phyloP scores from a whole-genome alignment of 2,797 vertebrate genomes.

The Mormyrus hasselquistii region DNA sequence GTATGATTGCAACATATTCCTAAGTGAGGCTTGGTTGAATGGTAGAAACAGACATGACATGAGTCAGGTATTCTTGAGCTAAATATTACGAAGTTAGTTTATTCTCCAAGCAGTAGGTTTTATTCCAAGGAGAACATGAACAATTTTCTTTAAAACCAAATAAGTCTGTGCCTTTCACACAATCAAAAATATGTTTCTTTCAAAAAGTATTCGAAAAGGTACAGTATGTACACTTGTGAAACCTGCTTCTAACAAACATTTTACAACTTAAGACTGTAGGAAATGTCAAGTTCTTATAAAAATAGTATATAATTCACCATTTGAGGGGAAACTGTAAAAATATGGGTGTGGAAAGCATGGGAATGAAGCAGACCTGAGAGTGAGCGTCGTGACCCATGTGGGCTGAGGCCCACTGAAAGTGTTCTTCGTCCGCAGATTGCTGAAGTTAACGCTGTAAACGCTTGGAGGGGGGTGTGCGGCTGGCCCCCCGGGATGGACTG shows the following conservation, averaged over 20 bases:
- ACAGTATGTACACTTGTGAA: conserved; percentile 59
- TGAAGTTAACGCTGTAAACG: conserved; percentile 60
- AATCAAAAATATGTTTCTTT: conserved; percentile 55
- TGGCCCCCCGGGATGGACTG: conserved; percentile 30
- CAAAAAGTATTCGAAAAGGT: conserved; percentile 53
- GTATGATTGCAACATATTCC: not conserved
- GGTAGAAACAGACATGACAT: not conserved
- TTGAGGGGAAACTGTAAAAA: conserved; percentile 52
- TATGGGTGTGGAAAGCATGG: conserved; percentile 52
- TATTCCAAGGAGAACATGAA: conserved; percentile 21
- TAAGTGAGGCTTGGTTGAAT: not conserved
- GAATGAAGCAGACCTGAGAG: conserved; percentile 28
- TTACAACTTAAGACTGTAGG: conserved; percentile 45
- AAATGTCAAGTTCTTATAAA: conserved; percentile 69
- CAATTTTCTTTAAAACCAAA: conserved; percentile 47
- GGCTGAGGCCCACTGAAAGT: conserved; percentile 42
- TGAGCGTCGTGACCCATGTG: not conserved
- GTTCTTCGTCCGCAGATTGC: conserved; percentile 47
- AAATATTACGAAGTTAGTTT: conserved; percentile 17
- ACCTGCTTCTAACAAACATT: conserved; percentile 39
- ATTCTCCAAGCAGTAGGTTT: conserved; percentile 42
- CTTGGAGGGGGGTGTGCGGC: conserved; percentile 23
- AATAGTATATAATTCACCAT: conserved; percentile 56
- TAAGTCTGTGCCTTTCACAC: conserved; percentile 41
- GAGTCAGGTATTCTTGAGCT: not conserved